Base-by-base conservation (phyloP, 2,113 vertebrate species). In the Bettongia penicillata region DNA sequence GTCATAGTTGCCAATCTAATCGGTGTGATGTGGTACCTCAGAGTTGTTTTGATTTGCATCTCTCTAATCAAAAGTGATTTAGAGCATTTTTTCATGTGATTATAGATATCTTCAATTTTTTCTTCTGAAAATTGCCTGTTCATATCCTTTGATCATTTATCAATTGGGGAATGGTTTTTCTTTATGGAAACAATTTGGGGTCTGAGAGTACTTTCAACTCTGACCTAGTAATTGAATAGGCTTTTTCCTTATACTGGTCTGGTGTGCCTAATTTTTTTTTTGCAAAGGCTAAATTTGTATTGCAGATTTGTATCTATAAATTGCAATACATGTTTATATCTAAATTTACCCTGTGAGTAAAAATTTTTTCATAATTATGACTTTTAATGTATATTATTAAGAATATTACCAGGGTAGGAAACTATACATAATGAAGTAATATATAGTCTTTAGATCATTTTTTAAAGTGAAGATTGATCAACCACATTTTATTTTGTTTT, bases 181-280 rank as follows among this genome's bases (percentile, higher is more conserved):
- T 91, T 92, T 91, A 84, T 84, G 23, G 50, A 96, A 97, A 55
- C 51, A 95, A 93, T 48, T 90, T 90, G 6, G 10, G 51, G 55
- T 93, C 51, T 91, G 25, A 52, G 53, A 53, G 61, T 92, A 3
- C 53, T 96, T 93, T 37, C 9, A 94, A 6, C 91, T 92, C 95
- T 92, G 95, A 93, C 24, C 53, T 94, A 90, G 28, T 61, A 53
- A 90, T 94, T 94, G 48, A 93, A 68, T 89, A 7, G 0, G 6
- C 23, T 43, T 23, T 16, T 93, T 8, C 84, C 68, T 55, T 51
- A 51, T 43, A n/a, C 49, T 92, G 51, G 31, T 51, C 25, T 52
- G 31, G 11, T 43, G 11, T 23, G n/a, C 43, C 6, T 43, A 49
- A 3, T 50, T 47, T 68, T 51, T 51, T 52, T 52, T 52, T 52